Conservation (phyloP, 1,140 invertebrate genomes). For the Pogonomyrmex barbatus region DNA sequence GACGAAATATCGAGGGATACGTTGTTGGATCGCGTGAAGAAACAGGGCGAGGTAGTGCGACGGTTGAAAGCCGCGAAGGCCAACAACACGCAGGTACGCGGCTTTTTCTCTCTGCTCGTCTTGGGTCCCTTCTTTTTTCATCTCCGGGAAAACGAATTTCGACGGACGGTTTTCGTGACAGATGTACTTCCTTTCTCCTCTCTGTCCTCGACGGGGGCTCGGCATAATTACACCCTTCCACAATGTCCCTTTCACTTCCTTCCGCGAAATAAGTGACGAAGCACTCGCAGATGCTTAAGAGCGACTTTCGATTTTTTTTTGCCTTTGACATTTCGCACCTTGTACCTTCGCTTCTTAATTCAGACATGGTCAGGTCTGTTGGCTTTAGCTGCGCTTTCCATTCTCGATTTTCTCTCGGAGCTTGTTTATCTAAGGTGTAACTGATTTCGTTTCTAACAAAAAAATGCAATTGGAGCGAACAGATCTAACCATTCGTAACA, state of each 20-base stretch:
- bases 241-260: conserved; percentile 24
- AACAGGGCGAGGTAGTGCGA: conserved; percentile 93
- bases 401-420: neutral
- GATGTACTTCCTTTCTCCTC: conserved; percentile 13
- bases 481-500: neutral
- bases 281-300: neutral
- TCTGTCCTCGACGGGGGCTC: neutral
- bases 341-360: neutral
- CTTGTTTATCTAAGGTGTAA: neutral
- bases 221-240: neutral
- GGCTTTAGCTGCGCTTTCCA: neutral
- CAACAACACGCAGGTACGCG: conserved; percentile 89
- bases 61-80: conserved; percentile 93
- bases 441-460: neutral
- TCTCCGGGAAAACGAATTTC: neutral
- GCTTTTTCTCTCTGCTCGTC: neutral
- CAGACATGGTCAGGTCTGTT: neutral
- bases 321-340: neutral
- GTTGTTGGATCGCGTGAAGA: conserved; percentile 90
- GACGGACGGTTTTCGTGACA: neutral
- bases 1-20: conserved; percentile 85
- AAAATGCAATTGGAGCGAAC: neutral
- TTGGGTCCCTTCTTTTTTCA: neutral
- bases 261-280: conserved; percentile 1
- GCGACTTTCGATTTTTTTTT: neutral